Conservation (phyloP, 2,797 vertebrate genomes). For the Capromys pilorides region DNA sequence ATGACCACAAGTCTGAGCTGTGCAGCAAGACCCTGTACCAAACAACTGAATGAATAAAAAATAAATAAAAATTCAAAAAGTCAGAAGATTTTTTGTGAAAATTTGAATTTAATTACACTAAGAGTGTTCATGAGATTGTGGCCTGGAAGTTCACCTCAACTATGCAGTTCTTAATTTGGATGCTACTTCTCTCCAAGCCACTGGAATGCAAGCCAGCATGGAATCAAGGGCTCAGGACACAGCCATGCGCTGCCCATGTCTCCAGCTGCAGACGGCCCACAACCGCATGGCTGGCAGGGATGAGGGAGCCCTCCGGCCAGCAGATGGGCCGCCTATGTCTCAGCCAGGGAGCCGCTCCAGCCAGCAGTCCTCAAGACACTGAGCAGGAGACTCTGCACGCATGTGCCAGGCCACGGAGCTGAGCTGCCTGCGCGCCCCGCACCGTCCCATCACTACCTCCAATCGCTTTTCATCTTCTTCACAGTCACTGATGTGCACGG, state of each 20-base stretch:
- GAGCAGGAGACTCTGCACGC: background rate
- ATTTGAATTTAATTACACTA: background rate
- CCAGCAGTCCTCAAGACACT: too few species aligned
- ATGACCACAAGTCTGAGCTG: too few species aligned
- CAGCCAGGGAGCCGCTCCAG: background rate
- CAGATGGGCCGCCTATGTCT: background rate
- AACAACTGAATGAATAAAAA: too few species aligned
- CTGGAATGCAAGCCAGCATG: background rate
- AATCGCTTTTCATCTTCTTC: constrained; percentile 32
- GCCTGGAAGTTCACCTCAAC: background rate
- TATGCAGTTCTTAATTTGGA: background rate
- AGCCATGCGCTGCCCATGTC: background rate
- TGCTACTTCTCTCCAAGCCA: background rate
- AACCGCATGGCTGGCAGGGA: background rate
- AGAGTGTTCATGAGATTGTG: background rate
- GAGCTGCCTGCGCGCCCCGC: background rate
- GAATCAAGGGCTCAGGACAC: background rate
- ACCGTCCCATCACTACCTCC: background rate
- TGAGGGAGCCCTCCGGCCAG: background rate
- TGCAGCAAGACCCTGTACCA: too few species aligned
- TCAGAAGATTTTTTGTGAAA: background rate
- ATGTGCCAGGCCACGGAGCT: background rate
- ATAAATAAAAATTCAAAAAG: too few species aligned
- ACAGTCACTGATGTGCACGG: background rate
- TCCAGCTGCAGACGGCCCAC: background rate